Conservation (phyloP, 2,888 invertebrate species). For the Amphiduros pacificus region DNA sequence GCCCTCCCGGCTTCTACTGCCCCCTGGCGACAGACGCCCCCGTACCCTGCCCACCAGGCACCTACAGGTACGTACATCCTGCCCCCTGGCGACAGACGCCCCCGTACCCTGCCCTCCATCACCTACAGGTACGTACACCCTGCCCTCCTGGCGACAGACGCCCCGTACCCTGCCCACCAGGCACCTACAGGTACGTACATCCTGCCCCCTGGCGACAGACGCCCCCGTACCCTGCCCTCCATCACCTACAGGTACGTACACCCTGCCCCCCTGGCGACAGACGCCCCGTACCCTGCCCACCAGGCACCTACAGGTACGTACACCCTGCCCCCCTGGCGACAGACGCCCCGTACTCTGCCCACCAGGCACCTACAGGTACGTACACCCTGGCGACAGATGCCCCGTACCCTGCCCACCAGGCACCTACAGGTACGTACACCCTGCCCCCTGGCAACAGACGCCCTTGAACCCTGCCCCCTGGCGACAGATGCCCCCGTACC, state of each 20-base stretch:
- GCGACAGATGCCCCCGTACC: constrained; percentile 44
- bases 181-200: constrained; percentile 48
- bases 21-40: constrained; percentile 42
- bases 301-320: constrained; percentile 51
- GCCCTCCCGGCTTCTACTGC: constrained; percentile 53
- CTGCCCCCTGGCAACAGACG: constrained; percentile 42
- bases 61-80: constrained; percentile 43
- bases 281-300: constrained; percentile 45
- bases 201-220: constrained; percentile 41
- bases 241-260: constrained; percentile 48
- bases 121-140: constrained; percentile 45
- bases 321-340: constrained; percentile 41
- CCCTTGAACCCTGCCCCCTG: constrained; percentile 45
- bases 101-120: constrained; percentile 49
- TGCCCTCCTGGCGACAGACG: constrained; percentile 43
- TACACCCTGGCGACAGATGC: constrained; percentile 36
- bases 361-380: constrained; percentile 51
- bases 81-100: constrained; percentile 42
- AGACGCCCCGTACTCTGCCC: constrained; percentile 42
- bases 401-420: constrained; percentile 50
- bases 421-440: constrained; percentile 45
- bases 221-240: constrained; percentile 47
- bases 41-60: constrained; percentile 50
- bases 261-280: constrained; percentile 42
- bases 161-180: constrained; percentile 48